Evolutionary conservation across 2,888 invertebrate species (phyloP).

Genomic region (Carabus problematicus): DNA sequence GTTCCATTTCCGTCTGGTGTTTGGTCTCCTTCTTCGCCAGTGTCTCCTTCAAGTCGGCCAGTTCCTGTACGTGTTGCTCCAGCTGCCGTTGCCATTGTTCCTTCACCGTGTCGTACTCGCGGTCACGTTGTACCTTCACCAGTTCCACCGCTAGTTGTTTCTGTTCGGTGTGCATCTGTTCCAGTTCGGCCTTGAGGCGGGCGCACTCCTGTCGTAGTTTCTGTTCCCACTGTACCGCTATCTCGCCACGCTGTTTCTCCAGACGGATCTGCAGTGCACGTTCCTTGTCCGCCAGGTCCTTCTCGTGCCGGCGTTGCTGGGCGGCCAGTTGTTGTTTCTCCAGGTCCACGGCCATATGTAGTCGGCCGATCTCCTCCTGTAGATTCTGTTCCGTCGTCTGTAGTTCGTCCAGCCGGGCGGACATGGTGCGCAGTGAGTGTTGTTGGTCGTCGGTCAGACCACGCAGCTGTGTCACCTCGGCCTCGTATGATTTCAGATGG

Average conservation of each 20-base stretch:
- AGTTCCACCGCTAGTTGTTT: conserved; percentile 65
- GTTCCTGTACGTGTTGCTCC: conserved; percentile 63
- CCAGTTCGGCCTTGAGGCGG: conserved; percentile 68
- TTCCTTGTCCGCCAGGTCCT: conserved; percentile 60
- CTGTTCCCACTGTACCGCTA: conserved; percentile 70
- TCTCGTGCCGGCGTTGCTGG: conserved; percentile 56
- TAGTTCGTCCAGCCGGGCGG: conserved; percentile 65
- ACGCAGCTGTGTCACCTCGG: conserved; percentile 65
- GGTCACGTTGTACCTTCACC: conserved; percentile 64
- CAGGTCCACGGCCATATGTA: conserved; percentile 54
- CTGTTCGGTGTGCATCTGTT: conserved; percentile 68
- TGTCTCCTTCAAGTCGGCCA: conserved; percentile 70
- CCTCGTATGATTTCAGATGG: conserved; percentile 64
- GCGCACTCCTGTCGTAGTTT: conserved; percentile 68
- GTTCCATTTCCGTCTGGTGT: conserved; percentile 63
- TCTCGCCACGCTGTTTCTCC: conserved; percentile 59
- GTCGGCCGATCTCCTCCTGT: conserved; percentile 61
- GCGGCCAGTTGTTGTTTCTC: conserved; percentile 59
- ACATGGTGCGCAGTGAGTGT: conserved; percentile 63
- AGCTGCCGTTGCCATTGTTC: conserved; percentile 63
- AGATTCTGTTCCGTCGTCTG: conserved; percentile 64
- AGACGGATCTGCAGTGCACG: conserved; percentile 52
- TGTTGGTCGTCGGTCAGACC: conserved; percentile 68
- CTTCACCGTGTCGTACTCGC: conserved; percentile 64
- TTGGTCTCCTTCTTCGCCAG: conserved; percentile 69